phyloP scores from a whole-genome alignment of 23 tunicate species.

The Aplidium turbinatum region DNA sequence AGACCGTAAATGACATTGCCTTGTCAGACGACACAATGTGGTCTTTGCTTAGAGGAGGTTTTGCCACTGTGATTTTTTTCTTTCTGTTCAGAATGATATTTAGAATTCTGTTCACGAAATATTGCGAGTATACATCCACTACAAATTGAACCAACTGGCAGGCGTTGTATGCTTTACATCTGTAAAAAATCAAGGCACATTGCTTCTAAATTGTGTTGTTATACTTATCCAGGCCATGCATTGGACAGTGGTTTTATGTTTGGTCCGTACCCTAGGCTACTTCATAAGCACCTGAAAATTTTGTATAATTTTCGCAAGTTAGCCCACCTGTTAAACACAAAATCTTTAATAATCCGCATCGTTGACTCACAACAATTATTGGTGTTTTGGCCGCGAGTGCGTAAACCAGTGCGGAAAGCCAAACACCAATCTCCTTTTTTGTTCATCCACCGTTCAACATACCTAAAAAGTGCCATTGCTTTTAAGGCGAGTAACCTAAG shows the following conservation, averaged over 20 bases:
- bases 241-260: too few species aligned
- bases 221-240: too few species aligned
- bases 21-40: too few species aligned
- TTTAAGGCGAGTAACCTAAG: too few species aligned
- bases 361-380: not conserved
- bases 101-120: not conserved
- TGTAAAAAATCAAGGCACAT: too few species aligned
- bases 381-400: conserved; percentile 6
- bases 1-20: too few species aligned
- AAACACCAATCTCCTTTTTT: not conserved
- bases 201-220: too few species aligned
- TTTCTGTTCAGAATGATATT: not conserved
- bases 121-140: not conserved
- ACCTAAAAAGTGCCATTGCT: too few species aligned
- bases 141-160: conserved; percentile 3
- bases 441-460: not conserved
- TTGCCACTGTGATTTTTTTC: too few species aligned
- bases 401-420: not conserved
- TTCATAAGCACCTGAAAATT: not conserved
- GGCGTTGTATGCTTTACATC: conserved; percentile 9
- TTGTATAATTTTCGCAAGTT: not conserved
- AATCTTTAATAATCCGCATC: conserved; percentile 1
- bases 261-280: too few species aligned
- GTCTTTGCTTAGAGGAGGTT: too few species aligned
- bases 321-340: not conserved